Percentiles rank a stretch among this genome's conserved stretches.
Conservation (phyloP, 2,888 invertebrate species). For the Apodemia zela region DNA sequence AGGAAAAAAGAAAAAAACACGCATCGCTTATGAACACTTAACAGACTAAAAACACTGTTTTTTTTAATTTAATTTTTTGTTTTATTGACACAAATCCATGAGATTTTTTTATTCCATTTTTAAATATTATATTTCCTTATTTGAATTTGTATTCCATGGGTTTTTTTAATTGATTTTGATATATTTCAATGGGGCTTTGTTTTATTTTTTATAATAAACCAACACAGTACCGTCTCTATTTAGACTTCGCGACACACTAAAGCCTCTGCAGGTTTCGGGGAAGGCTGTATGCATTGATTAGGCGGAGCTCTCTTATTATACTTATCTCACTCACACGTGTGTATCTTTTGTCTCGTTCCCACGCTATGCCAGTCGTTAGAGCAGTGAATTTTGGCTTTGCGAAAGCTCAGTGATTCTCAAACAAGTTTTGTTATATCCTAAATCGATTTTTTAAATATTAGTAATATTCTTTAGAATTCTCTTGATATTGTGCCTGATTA, state of each 20-base stretch:
- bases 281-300: constrained; percentile 75
- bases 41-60: constrained; percentile 20
- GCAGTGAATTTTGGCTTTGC: constrained; percentile 71
- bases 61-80: constrained; percentile 11
- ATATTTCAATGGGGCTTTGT: constrained; percentile 39
- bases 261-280: constrained; percentile 57
- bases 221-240: constrained; percentile 45
- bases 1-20: constrained; percentile 26
- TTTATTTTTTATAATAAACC: constrained; percentile 37
- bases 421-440: constrained; percentile 43
- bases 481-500: too few species aligned
- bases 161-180: constrained; percentile 33
- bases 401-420: constrained; percentile 56
- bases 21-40: constrained; percentile 26
- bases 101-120: constrained; percentile 16
- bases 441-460: constrained; percentile 13
- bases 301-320: constrained; percentile 58
- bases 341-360: constrained; percentile 43
- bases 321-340: constrained; percentile 45
- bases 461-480: neutral
- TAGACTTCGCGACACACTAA: constrained; percentile 59
- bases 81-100: constrained; percentile 16
- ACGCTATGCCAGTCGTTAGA: constrained; percentile 49
- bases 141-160: constrained; percentile 31
- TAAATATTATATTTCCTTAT: constrained; percentile 19